Evolutionary conservation across 2,888 invertebrate genomes (phyloP), one percentile per base, ranked within the genome.

Genomic region (Andrena camellia): DNA sequence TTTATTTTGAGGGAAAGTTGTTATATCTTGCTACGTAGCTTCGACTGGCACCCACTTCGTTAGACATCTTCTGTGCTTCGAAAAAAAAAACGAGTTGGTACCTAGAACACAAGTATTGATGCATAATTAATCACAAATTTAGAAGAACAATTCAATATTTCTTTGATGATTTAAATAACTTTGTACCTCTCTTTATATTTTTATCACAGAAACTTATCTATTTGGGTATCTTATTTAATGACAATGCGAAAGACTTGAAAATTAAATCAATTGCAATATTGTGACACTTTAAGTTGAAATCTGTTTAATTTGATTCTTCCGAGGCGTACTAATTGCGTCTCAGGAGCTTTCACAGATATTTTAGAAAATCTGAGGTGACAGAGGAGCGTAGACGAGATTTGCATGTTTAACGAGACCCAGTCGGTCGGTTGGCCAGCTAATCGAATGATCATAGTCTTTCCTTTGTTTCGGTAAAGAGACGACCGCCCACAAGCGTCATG

Each of bases 1-100:
- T 86, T 84, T 86, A 78, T 64, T 87, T 79, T 81, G 59, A 72
- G 74, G 75, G 67, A 84, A 42, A 72, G 35, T 54, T 84, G 68
- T 42, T 52, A 17, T 75, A 79, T 81, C 83, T 71, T 31, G 0
- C 10, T n/a, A 35, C 59, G 50, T 75, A 81, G 66, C 75, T 52
- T 42, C 31, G 7, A 20, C 33, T 62, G 8, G 20, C 10, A 33
- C n/a, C 31, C 7, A 33, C 54, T 7, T 7, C 29, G 20, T 59
- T 64, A 29, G 52, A 13, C 8, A 13, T 8, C 17, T 13, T 8
- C 4, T 6, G 1, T 8, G 31, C 29, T 29, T 23, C 7, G 2
- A 23, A 48, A 72, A 31, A 29, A 10, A 17, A 10, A 48, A n/a
- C n/a, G 60, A 7, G 7, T 8, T n/a, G 17, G 1, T 17, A 42